phyloP scores from a whole-genome alignment of 2,113 vertebrate species.

The Brachionichthys hirsutus region DNA sequence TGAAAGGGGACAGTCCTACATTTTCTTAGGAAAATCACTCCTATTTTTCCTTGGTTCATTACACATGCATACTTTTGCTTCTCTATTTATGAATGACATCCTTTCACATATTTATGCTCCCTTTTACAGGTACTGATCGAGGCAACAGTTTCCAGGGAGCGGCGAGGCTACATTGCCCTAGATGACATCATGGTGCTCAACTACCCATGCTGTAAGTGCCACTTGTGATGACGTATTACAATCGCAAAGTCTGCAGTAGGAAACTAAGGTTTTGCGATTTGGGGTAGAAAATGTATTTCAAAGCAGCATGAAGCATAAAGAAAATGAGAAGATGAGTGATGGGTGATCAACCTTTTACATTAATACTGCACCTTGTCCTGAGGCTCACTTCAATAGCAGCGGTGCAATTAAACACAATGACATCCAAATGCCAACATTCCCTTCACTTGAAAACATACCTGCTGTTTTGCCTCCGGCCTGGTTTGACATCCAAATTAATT shows the following conservation, averaged over 20 bases:
- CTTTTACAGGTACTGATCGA: slow-evolving; percentile 90
- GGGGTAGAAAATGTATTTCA: slow-evolving; percentile 21
- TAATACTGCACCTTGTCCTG: slow-evolving; percentile 29
- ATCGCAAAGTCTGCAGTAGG: slow-evolving; percentile 30
- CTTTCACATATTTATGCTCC: slow-evolving; percentile 24
- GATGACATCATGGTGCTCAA: slow-evolving; percentile 95
- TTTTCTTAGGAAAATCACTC: slow-evolving; percentile 22
- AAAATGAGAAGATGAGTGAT: slow-evolving; percentile 39
- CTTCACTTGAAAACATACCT: slow-evolving; percentile 45
- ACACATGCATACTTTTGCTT: slow-evolving; percentile 11
- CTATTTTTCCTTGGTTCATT: slow-evolving; percentile 15
- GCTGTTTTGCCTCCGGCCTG: slow-evolving; percentile 15
- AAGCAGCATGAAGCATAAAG: slow-evolving; percentile 29
- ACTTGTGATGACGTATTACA: slow-evolving; percentile 46
- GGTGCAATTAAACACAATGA: slow-evolving; percentile 41
- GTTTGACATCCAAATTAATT: slow-evolving; percentile 31
- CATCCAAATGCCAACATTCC: slow-evolving; percentile 33
- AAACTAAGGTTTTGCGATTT: slow-evolving; percentile 13
- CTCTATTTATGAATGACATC: slow-evolving; percentile 12
- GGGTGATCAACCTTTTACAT: slow-evolving; percentile 47
- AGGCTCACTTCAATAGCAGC: slow-evolving; percentile 23
- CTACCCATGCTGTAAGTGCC: slow-evolving; percentile 95
- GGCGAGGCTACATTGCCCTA: slow-evolving; percentile 88
- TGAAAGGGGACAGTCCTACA: slow-evolving; percentile 10
- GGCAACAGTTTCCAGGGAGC: slow-evolving; percentile 87